phyloP scores from a whole-genome alignment of 2,797 vertebrate genomes.

The Taeniopygia guttata region DNA sequence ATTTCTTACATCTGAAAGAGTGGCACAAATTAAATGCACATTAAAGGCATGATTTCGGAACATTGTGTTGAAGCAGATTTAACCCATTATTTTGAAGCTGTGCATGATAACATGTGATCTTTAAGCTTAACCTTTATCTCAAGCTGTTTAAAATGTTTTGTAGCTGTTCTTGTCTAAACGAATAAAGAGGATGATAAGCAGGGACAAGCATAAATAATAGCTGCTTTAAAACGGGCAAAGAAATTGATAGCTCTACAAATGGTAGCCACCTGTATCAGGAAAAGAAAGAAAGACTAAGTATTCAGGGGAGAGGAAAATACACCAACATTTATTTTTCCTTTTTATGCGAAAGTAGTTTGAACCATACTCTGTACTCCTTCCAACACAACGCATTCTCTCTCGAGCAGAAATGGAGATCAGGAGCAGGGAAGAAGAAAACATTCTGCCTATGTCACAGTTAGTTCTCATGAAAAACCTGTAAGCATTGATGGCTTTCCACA shows the following conservation, averaged over 20 bases:
- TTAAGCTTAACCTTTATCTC: conserved; percentile 76
- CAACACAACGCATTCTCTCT: not conserved
- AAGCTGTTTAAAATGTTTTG: conserved; percentile 77
- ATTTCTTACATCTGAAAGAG: conserved; percentile 66
- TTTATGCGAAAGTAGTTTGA: not conserved
- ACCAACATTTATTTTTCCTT: not conserved
- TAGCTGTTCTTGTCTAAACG: conserved; percentile 75
- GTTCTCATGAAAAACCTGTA: not conserved
- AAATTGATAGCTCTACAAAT: conserved; percentile 77
- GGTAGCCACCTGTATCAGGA: conserved; percentile 76
- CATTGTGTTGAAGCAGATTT: conserved; percentile 65
- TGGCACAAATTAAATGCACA: conserved; percentile 70
- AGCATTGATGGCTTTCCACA: not conserved
- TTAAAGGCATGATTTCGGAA: conserved; percentile 62
- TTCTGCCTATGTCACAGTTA: not conserved
- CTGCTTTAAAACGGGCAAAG: conserved; percentile 69
- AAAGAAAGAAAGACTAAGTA: conserved; percentile 63
- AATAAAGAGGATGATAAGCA: conserved; percentile 77
- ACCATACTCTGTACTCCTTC: not conserved
- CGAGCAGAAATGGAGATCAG: not conserved
- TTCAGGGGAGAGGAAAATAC: conserved; percentile 40
- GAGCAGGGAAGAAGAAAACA: not conserved
- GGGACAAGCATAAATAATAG: conserved; percentile 75
- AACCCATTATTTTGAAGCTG: conserved; percentile 71
- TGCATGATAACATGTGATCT: conserved; percentile 72